These are phyloP conservation scores for Platycheirus albimanus DNA, from an alignment of 2,888 invertebrate genomes.

Conservation along the genomic window DNA sequence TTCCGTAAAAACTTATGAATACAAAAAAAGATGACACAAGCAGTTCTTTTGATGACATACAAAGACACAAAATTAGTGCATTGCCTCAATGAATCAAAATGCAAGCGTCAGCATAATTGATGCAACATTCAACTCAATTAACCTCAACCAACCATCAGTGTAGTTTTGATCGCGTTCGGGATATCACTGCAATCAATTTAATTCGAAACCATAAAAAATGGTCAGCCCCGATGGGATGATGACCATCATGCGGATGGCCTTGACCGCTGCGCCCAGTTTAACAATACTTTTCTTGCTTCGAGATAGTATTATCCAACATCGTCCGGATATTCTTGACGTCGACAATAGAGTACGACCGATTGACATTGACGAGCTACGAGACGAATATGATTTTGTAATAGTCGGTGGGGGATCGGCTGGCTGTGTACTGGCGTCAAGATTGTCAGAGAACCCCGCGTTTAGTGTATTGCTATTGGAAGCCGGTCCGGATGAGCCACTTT, in stretches of 20 bases:
- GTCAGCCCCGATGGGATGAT: slow-evolving; percentile 79
- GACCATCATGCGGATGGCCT: slow-evolving; percentile 86
- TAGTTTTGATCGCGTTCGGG: slow-evolving; percentile 18
- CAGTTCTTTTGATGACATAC: slow-evolving; percentile 18
- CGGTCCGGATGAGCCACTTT: slow-evolving; percentile 88
- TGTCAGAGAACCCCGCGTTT: slow-evolving; percentile 89
- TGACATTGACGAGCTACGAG: slow-evolving; percentile 84
- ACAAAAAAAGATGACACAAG: slow-evolving; percentile 12
- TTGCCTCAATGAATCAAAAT: slow-evolving; percentile 2
- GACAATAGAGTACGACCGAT: slow-evolving; percentile 86
- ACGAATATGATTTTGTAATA: slow-evolving; percentile 90
- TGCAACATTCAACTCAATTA: slow-evolving; percentile 77
- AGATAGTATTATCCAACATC: slow-evolving; percentile 85
- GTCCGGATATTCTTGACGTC: slow-evolving; percentile 89
- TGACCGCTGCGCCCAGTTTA: slow-evolving; percentile 87
- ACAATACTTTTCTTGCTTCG: slow-evolving; percentile 86
- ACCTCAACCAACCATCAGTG: slow-evolving; percentile 76
- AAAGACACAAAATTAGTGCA: not conserved
- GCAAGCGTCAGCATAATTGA: slow-evolving; percentile 29
- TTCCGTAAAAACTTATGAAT: not conserved
- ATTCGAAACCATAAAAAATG: slow-evolving; percentile 61
- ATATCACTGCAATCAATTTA: not conserved
- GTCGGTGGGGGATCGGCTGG: slow-evolving; percentile 93
- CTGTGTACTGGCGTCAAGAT: slow-evolving; percentile 89
- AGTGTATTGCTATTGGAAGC: slow-evolving; percentile 91